Percentiles rank a stretch among this genome's conserved stretches.
These are phyloP conservation scores for Echinometra lucunter DNA, from an alignment of 53 echinoderm and acorn worm species.

Conservation along the genomic window DNA sequence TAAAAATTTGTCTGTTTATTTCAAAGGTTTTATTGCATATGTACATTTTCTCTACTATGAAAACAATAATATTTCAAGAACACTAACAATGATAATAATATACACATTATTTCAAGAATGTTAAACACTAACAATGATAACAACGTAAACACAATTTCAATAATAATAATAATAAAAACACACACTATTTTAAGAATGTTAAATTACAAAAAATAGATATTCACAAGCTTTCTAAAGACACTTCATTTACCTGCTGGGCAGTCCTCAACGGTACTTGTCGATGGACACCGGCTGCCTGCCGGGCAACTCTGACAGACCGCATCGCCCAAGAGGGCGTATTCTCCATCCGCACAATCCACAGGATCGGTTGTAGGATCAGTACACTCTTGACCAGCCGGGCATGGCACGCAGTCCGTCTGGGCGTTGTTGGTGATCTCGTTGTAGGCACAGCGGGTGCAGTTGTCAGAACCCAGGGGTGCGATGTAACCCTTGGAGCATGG, in stretches of 20 bases:
- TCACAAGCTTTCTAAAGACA: background rate
- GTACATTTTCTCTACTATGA: too few species aligned
- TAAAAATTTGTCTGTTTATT: too few species aligned
- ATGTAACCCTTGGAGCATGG: slow-evolving; percentile 87
- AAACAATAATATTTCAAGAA: too few species aligned
- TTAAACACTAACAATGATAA: too few species aligned
- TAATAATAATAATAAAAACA: too few species aligned
- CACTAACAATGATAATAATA: too few species aligned
- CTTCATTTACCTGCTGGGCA: slow-evolving; percentile 79
- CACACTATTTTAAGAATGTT: background rate
- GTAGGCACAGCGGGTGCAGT: slow-evolving; percentile 93
- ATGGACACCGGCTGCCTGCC: slow-evolving; percentile 85
- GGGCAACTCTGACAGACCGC: slow-evolving; percentile 85
- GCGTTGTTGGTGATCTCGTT: slow-evolving; percentile 81
- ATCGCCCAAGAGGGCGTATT: slow-evolving; percentile 87
- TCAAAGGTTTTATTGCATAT: too few species aligned
- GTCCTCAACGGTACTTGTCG: slow-evolving; percentile 76
- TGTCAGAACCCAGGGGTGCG: slow-evolving; percentile 82
- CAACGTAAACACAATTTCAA: too few species aligned
- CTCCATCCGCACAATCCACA: slow-evolving; percentile 80
- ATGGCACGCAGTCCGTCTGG: slow-evolving; percentile 86
- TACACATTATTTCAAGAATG: too few species aligned
- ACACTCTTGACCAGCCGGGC: slow-evolving; percentile 90
- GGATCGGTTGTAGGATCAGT: slow-evolving; percentile 86
- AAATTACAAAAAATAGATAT: background rate